These are phyloP conservation scores for Gyps fulvus DNA, from an alignment of 2,113 vertebrate genomes.

Conservation along the genomic window DNA sequence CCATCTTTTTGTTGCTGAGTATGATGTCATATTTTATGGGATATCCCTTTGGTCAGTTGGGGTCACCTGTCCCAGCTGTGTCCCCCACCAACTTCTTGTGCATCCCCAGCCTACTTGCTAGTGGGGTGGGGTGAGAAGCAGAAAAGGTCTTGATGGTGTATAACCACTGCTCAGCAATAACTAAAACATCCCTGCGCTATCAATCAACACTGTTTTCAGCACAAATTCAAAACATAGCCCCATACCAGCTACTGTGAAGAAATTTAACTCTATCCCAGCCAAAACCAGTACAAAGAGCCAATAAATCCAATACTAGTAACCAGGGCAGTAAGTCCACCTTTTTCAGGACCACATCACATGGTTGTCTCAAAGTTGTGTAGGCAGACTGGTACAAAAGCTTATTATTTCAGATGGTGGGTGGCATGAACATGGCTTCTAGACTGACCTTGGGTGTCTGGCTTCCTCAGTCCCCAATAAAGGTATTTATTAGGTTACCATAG, in stretches of 20 bases:
- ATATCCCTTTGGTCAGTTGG: neutral
- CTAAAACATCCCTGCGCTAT: neutral
- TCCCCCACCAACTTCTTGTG: neutral
- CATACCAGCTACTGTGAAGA: neutral
- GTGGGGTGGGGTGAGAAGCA: neutral
- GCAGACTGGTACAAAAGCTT: neutral
- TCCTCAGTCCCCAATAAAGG: neutral
- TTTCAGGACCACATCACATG: neutral
- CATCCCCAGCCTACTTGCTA: accelerated
- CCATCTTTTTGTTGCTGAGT: neutral
- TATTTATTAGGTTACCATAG: neutral
- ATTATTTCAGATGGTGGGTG: neutral
- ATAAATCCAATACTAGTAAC: neutral
- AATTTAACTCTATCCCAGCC: neutral
- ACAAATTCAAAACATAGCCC: neutral
- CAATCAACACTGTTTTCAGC: neutral
- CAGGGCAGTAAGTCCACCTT: neutral
- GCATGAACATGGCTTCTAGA: neutral
- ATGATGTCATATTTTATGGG: too few species aligned
- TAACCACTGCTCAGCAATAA: neutral
- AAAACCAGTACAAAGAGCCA: neutral
- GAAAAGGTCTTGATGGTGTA: neutral
- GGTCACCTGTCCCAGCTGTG: neutral
- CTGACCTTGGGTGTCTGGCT: neutral
- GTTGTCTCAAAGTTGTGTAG: neutral